Base-by-base conservation (phyloP, 1,140 invertebrate genomes). In the Coboldia fuscipes region DNA sequence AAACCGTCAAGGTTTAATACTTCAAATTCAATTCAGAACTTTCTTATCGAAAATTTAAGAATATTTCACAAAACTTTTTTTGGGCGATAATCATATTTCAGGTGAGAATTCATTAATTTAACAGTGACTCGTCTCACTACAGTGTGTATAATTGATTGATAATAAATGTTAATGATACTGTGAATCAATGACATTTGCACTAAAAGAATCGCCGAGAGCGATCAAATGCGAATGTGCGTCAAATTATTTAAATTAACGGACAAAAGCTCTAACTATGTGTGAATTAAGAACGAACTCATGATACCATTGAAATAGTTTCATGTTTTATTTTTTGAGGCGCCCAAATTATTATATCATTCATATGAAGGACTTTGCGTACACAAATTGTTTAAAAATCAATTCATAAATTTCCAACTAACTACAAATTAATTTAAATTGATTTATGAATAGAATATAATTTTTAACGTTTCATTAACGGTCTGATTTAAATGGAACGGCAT, bases 1-100 rank as follows among this genome's bases (percentile, higher is more conserved):
- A 47, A 53, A 44, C 27, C 50, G 47, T 36, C 47, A 45, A 29
- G 48, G 48, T 22, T 41, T 38, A 23, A 53, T 54, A 37, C 34
- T 53, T 21, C 48, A 53, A 48, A 42, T 54, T 40, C 50, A 53
- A 34, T 51, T 49, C 35, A 48, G 50, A 42, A 52, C 50, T 48
- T 49, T 51, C 38, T 39, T 51, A 37, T 22, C 21, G 27, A 18
- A 30, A 22, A 34, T 41, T 10, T 27, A 14, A 10, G 14, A 27
- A n/a, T 14, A 27, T n/a, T 10, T n/a, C 12, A 27, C 24, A 27
- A 5, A 5, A 27, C n/a, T 27, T 27, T n/a, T n/a, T 10, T 10
- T 27, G 24, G 14, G 24, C 14, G 14, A n/a, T 27, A 10, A 5
- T 4, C 4, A 27, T 10, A 27, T 27, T n/a, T n/a, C 12, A n/a